These are phyloP conservation scores for Anguilla marmorata DNA, from an alignment of 2,797 vertebrate genomes.

Conservation along the genomic window DNA sequence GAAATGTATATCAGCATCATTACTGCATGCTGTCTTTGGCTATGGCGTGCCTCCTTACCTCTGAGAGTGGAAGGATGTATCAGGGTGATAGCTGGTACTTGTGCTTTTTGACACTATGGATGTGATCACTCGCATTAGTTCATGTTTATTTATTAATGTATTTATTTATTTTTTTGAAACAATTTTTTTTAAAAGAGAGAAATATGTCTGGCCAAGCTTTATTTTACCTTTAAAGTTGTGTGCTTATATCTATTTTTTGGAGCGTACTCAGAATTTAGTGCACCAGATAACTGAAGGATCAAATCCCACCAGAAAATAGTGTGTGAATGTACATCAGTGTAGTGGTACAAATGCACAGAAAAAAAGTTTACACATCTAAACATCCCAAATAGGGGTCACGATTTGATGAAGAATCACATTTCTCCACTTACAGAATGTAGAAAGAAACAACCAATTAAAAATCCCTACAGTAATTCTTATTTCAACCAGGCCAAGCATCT, in stretches of 20 bases:
- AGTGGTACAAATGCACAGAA: not conserved
- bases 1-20: not conserved
- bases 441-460: slow-evolving; percentile 61
- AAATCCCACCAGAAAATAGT: not conserved
- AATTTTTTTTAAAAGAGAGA: not conserved
- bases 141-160: not conserved
- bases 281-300: not conserved
- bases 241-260: not conserved
- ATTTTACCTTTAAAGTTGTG: not conserved
- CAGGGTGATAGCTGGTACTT: not conserved
- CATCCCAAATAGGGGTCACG: slow-evolving; percentile 26
- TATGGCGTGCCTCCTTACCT: not conserved
- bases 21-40: not conserved
- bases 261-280: not conserved
- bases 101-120: not conserved
- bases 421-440: slow-evolving; percentile 57
- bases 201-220: not conserved
- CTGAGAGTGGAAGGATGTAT: not conserved
- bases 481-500: slow-evolving; percentile 54
- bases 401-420: slow-evolving; percentile 61
- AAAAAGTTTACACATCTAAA: slow-evolving; percentile 6
- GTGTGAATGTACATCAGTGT: not conserved
- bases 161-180: not conserved
- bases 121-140: not conserved
- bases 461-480: slow-evolving; percentile 49